phyloP scores from a whole-genome alignment of 2,888 invertebrate species.

The Exocentrus adspersus region DNA sequence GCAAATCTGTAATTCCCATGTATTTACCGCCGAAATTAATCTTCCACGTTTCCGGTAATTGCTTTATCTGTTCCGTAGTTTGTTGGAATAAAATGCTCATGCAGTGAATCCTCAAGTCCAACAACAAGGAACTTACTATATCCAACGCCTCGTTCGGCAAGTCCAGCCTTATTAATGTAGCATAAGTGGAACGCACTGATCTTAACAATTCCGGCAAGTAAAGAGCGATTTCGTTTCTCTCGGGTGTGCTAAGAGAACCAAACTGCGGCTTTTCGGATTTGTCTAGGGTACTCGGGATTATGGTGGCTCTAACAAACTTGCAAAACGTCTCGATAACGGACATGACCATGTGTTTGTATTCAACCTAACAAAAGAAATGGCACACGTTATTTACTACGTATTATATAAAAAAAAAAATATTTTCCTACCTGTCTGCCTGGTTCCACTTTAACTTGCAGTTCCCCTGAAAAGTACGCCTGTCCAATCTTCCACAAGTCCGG shows the following conservation, averaged over 20 bases:
- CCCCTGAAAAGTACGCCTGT: slow-evolving; percentile 91
- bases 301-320: slow-evolving; percentile 76
- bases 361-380: too few relatives aligned
- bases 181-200: slow-evolving; percentile 79
- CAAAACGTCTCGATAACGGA: slow-evolving; percentile 80
- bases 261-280: slow-evolving; percentile 63
- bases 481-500: slow-evolving; percentile 97
- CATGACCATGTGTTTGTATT: slow-evolving; percentile 78
- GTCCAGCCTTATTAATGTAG: slow-evolving; percentile 83
- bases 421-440: slow-evolving; percentile 68
- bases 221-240: slow-evolving; percentile 67
- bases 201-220: slow-evolving; percentile 84
- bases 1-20: slow-evolving; percentile 67
- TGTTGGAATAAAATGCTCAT: slow-evolving; percentile 87
- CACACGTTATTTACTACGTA: too few relatives aligned
- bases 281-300: slow-evolving; percentile 73
- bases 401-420: slow-evolving; percentile 10
- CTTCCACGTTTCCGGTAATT: slow-evolving; percentile 86
- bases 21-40: slow-evolving; percentile 85
- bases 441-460: slow-evolving; percentile 80
- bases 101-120: slow-evolving; percentile 88
- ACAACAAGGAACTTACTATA: slow-evolving; percentile 83
- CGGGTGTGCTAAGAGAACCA: slow-evolving; percentile 67
- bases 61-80: slow-evolving; percentile 80
- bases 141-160: slow-evolving; percentile 88